Evolutionary conservation across 92 coral and sea anemone species (phyloP), one percentile per base, ranked within the genome.

Genomic region (Bergia sp.): DNA sequence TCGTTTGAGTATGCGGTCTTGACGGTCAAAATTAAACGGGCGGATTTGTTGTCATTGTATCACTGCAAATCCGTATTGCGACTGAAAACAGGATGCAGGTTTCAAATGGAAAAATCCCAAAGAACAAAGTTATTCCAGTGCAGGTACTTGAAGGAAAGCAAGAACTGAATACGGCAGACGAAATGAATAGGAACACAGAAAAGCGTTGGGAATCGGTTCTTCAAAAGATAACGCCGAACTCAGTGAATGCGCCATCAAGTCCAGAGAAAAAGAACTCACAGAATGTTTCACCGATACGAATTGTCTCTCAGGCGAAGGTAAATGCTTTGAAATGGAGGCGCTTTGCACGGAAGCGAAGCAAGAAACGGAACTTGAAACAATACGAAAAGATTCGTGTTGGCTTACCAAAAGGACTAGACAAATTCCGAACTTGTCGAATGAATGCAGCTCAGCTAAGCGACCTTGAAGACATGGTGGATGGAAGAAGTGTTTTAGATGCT

Each of bases 361-460:
- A 90, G 21, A 73, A 82, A 20, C 18, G 78, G 5, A 82, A 92
- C 1, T 90, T 87, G 82, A 89, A 86, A 45, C 91, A 82, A 37
- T 81, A 90, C 42, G 91, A 92, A 50, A 86, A 85, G 71, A 89
- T 86, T 45, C 85, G 92, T 9, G 82, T 81, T 77, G 85, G 87
- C 42, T 90, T 86, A 23, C 90, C 92, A 47, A 89, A 89, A 57
- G 91, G 93, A 38, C 43, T 58, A 45, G 88, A 91, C n/a, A 90
- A 94, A 88, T 37, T 76, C 42, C 87, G 90, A 73, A 84, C 71
- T 49, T 93, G 90, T 71, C 94, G 94, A 21, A 95, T 95, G 95
- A 93, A 95, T 45, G 96, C 96, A 8, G 98, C 96, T 13, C 98
- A 95, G 39, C 65, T 95, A 41, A 95, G 98, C 79, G 98, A 93